Conservation (phyloP, 2,797 vertebrate genomes). For the Euphonia xanthogaster region DNA sequence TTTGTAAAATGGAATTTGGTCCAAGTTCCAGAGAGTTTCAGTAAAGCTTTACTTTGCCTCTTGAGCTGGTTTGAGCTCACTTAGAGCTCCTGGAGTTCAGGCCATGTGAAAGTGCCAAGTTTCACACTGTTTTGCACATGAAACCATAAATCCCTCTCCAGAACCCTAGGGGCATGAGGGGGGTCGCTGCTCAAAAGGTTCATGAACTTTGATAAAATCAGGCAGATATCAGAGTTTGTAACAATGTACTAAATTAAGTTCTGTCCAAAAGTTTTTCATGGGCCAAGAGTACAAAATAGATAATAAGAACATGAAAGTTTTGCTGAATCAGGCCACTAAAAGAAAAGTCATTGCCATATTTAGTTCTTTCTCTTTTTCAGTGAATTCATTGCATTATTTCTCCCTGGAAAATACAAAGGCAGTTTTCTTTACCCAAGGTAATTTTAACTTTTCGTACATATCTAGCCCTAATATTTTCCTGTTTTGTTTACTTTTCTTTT, state of each 20-base stretch:
- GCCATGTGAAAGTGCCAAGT: slow-evolving; percentile 38
- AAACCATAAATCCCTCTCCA: slow-evolving; percentile 50
- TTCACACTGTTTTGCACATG: slow-evolving; percentile 52
- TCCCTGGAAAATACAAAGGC: neutral
- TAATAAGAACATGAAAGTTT: neutral
- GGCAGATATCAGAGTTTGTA: neutral
- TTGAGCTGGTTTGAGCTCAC: neutral
- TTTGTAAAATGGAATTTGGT: neutral
- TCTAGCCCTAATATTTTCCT: neutral
- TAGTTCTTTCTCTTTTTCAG: neutral
- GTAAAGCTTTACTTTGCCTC: slow-evolving; percentile 3
- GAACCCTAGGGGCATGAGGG: slow-evolving; percentile 2
- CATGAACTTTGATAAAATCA: slow-evolving; percentile 44
- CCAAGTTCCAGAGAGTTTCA: neutral
- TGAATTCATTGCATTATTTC: neutral
- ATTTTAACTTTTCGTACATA: neutral
- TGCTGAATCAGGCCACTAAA: neutral
- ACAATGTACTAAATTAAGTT: neutral
- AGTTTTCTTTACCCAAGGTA: neutral
- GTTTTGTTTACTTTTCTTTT: neutral
- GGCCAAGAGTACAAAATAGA: neutral
- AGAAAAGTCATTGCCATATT: neutral
- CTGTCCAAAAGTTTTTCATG: neutral
- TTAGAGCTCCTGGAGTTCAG: slow-evolving; percentile 5
- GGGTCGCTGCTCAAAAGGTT: neutral